These are phyloP conservation scores for Volucella zonaria DNA, from an alignment of 2,888 invertebrate species.

Conservation along the genomic window DNA sequence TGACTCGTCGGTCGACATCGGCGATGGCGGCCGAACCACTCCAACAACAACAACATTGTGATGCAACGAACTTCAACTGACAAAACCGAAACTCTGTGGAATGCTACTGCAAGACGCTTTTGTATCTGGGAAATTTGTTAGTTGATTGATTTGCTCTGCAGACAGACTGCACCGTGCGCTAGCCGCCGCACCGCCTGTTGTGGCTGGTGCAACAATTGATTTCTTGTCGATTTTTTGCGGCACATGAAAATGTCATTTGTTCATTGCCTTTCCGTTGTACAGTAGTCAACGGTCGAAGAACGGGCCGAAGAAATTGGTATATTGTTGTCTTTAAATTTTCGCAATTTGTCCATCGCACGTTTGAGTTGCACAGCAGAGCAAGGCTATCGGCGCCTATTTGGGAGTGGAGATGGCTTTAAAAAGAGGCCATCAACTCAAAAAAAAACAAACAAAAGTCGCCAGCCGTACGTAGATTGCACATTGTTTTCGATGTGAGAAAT, in stretches of 20 bases:
- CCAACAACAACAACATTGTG: constrained; percentile 22
- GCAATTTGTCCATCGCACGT: constrained; percentile 47
- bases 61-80: constrained; percentile 51
- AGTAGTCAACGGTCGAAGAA: not conserved
- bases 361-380: constrained; percentile 23
- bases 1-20: constrained; percentile 9
- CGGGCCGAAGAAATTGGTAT: constrained; percentile 3
- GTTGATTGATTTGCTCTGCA: constrained; percentile 61
- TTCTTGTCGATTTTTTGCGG: constrained; percentile 35
- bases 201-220: constrained; percentile 36
- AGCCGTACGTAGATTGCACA: too few species aligned
- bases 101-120: constrained; percentile 37
- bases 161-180: constrained; percentile 7
- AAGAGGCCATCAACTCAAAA: not conserved
- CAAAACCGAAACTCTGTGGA: constrained; percentile 33
- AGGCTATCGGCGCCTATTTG: constrained; percentile 11
- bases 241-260: constrained; percentile 41
- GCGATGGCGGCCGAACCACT: constrained; percentile 20
- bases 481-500: too few species aligned
- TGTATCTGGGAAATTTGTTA: constrained; percentile 47
- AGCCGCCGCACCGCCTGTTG: not conserved
- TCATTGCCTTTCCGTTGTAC: constrained; percentile 8
- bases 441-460: not conserved
- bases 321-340: constrained; percentile 6
- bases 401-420: constrained; percentile 28